Conservation (phyloP, 1,140 invertebrate species). For the Aphaenogaster floridana region DNA sequence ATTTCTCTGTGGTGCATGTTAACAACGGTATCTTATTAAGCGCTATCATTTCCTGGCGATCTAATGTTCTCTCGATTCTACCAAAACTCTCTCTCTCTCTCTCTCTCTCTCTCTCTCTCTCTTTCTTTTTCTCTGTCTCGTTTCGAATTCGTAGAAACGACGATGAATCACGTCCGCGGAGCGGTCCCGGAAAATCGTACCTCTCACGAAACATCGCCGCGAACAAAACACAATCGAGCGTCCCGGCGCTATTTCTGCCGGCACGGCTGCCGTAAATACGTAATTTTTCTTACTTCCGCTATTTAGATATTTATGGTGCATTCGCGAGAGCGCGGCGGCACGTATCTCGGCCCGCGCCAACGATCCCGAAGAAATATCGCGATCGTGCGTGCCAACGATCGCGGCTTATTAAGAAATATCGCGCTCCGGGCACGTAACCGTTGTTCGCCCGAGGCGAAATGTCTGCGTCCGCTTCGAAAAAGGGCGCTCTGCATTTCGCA, state of each 20-base stretch:
- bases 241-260: slow-evolving; percentile 51
- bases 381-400: slow-evolving; percentile 62
- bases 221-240: slow-evolving; percentile 53
- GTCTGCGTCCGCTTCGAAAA: neutral
- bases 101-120: neutral
- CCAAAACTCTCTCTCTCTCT: slow-evolving; percentile 27
- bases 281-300: slow-evolving; percentile 64
- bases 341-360: slow-evolving; percentile 52
- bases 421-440: slow-evolving; percentile 39
- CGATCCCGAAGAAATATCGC: slow-evolving; percentile 63
- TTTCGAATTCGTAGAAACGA: slow-evolving; percentile 25
- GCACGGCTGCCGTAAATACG: slow-evolving; percentile 49
- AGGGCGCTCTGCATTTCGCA: neutral
- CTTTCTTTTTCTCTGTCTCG: neutral
- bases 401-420: slow-evolving; percentile 66
- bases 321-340: slow-evolving; percentile 45
- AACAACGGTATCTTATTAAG: slow-evolving; percentile 30
- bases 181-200: slow-evolving; percentile 52
- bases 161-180: slow-evolving; percentile 47
- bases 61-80: slow-evolving; percentile 63
- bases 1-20: neutral
- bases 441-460: slow-evolving; percentile 21
- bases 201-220: slow-evolving; percentile 54
- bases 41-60: slow-evolving; percentile 38
- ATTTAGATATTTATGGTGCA: slow-evolving; percentile 63